Evolutionary conservation across 2,797 vertebrate genomes (phyloP), one percentile per base, ranked within the genome.

Genomic region (Bovichtus variegatus): DNA sequence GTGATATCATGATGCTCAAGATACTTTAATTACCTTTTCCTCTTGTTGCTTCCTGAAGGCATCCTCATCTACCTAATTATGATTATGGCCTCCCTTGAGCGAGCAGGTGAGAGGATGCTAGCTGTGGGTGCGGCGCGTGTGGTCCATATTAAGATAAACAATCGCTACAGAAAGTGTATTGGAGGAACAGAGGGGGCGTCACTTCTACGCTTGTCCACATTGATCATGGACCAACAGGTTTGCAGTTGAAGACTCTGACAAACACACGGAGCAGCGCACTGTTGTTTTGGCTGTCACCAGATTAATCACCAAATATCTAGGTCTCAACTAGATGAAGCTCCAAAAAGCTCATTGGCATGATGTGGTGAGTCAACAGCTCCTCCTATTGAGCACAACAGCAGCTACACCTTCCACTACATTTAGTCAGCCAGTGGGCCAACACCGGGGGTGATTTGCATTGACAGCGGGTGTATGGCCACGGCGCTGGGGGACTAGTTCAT

Each of bases 361-460:
- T 67, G 68, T 16, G 59, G 68, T 78, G 84, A 79, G 82, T 87
- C 90, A 87, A 93, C 88, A 94, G 92, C 92, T 76, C 93, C 93
- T 91, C 91, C 94, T 94, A 46, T 86, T 91, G 93, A 89, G 68
- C 70, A 23, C 57, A 85, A 2, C 27, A n/a, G 79, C 53, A 74
- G 74, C 78, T 85, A 59, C 87, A 88, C 23, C 44, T 66, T 27
- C 9, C 40, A 4, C 15, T 6, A 2, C 5, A 11, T 23, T 59
- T 25, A 47, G 49, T 38, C 19, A 62, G 54, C 55, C 61, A 43
- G 49, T 41, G 65, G 61, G 55, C 23, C 47, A 50, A 47, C 21
- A 8, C 43, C 21, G 7, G 57, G 27, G 70, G 75, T 2, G 75
- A 82, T 87, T 80, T 83, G 69, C 68, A 67, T 59, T 77, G 71